Evolutionary conservation across 2,113 vertebrate genomes (phyloP).

Genomic region (Chiloscyllium plagiosum): DNA sequence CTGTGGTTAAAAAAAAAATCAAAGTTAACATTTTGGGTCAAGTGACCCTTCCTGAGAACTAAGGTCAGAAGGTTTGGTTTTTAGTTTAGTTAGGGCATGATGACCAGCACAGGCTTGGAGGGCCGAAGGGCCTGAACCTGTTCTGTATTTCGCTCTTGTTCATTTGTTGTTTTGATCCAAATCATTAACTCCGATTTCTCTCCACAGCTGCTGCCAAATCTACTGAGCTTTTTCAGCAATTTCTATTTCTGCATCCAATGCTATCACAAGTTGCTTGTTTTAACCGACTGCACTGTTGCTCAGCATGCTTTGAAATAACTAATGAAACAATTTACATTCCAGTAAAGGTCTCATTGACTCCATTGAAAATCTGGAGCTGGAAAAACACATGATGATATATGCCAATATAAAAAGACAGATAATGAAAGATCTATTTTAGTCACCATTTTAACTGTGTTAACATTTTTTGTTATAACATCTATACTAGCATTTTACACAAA

Average conservation of each 20-base stretch:
- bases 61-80: too few species aligned
- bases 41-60: too few species aligned
- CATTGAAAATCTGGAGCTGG: neutral
- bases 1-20: too few species aligned
- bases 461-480: neutral
- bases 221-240: too few species aligned
- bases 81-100: too few species aligned
- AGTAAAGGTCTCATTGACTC: neutral
- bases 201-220: too few species aligned
- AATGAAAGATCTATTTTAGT: neutral
- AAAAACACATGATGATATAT: neutral
- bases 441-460: neutral
- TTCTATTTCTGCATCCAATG: neutral
- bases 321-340: neutral
- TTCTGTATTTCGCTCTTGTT: too few species aligned
- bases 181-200: too few species aligned
- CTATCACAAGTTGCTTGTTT: neutral
- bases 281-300: neutral
- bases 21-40: too few species aligned
- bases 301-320: neutral
- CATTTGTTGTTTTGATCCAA: too few species aligned
- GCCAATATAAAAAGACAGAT: neutral
- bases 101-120: too few species aligned
- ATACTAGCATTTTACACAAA: neutral
- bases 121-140: too few species aligned